Base-by-base conservation (phyloP, 23 tunicate species). In the Ciona savignyi region DNA sequence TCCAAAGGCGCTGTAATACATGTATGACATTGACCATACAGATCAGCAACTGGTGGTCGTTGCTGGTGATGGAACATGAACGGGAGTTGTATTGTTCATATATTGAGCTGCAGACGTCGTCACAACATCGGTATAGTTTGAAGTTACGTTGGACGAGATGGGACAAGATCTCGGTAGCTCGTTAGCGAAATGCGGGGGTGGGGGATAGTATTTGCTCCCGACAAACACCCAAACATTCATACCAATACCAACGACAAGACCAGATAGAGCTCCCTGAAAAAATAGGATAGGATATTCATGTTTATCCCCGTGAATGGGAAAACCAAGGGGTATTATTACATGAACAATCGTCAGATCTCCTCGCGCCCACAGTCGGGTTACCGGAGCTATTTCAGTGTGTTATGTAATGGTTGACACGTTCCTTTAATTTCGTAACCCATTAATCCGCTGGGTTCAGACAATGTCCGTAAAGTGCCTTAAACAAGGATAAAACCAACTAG, bases 1-100 rank as follows among this genome's bases (percentile, higher is more conserved):
- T 27, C 83, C 83, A 29, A 79, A 70, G 29, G 76, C 28, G 25
- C 83, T 70, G 64, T 67, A 70, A 30, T 79, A 79, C 49, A 79
- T 26, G 60, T 79, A 79, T 2, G 83, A 79, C 76, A 79, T 79
- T n/a, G n/a, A n/a, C n/a, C n/a, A n/a, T n/a, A n/a, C n/a, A n/a
- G n/a, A n/a, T n/a, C n/a, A n/a, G n/a, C n/a, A n/a, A 42, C 76
- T 48, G n/a, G 30, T 4, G 22, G 70, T 32, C 30, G 33, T n/a
- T n/a, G n/a, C n/a, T n/a, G n/a, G n/a, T n/a, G n/a, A n/a, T n/a
- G n/a, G n/a, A n/a, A n/a, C 33, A 29, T 32, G 30, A 32, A 33
- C 30, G 33, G 30, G 4, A 32, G 70, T 32, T 66, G 70, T 29
- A 20, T 32, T 21, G 33, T 22, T 66, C 29, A 24, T 2, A 6